phyloP scores from a whole-genome alignment of 2,797 vertebrate species.

The Lates japonicus region DNA sequence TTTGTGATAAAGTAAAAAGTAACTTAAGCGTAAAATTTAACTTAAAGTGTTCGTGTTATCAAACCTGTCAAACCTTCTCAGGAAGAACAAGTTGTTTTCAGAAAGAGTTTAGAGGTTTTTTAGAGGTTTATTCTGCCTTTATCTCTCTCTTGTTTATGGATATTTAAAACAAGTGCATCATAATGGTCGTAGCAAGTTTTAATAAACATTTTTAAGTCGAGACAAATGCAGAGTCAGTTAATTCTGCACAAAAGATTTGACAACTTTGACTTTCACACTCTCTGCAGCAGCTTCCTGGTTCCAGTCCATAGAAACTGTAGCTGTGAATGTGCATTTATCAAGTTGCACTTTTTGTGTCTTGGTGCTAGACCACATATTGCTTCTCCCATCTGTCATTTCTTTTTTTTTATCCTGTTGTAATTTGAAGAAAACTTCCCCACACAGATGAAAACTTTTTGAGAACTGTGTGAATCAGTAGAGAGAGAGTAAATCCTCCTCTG shows the following conservation, averaged over 20 bases:
- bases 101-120: not conserved
- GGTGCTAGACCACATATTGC: slow-evolving; percentile 34
- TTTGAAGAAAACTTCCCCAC: not conserved
- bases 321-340: slow-evolving; percentile 22
- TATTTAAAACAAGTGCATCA: not conserved
- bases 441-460: not conserved
- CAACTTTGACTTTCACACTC: slow-evolving; percentile 12
- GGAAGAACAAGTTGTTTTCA: not conserved
- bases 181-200: not conserved
- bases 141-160: too few species aligned
- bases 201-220: not conserved
- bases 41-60: too few species aligned
- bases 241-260: slow-evolving; percentile 7
- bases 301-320: slow-evolving; percentile 7
- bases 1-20: not conserved
- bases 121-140: not conserved
- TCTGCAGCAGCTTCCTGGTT: slow-evolving; percentile 4
- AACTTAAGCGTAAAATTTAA: too few species aligned
- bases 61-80: not conserved
- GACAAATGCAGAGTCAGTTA: not conserved
- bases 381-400: slow-evolving; percentile 31
- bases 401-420: not conserved
- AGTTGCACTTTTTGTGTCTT: slow-evolving; percentile 10
- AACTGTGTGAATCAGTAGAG: not conserved
- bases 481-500: not conserved